Base-by-base conservation (phyloP, 2,113 vertebrate species). In the Glaucidium brasilianum region DNA sequence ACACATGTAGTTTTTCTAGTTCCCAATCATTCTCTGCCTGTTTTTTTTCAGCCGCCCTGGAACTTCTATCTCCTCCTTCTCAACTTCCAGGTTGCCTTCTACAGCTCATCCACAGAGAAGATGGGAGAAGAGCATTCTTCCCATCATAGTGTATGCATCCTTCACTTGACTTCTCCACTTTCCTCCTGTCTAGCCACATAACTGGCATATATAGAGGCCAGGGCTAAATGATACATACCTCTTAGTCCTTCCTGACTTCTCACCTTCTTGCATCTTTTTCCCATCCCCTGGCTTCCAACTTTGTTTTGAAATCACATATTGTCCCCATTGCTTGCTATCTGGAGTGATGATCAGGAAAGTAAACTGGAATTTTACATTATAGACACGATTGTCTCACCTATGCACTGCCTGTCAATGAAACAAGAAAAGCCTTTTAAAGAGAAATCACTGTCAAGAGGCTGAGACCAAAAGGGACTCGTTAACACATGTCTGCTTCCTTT, bases 21-120 rank as follows among this genome's bases (percentile, higher is more conserved):
- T 80, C 29, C 11, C 8, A 37, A 0, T 12, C 1, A 1, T 67
- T 73, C 25, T 92, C 30, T 49, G 13, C 34, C n/a, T 3, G 0
- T 72, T 89, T 77, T 17, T 17, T 68, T 93, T 91, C 45, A 41
- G 12, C 41, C 0, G 0, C 5, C 21, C 34, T 56, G 16, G 49
- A 79, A 50, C 73, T 32, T 50, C 21, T 7, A 16, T 60, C 15
- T 85, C 23, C 8, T 59, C 27, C 29, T 79, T 88, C 64, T 29
- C 63, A 85, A 1, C 13, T 71, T 71, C 35, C 35, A 53, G 19
- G 15, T 11, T 87, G 29, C 34, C 25, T 76, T 72, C 66, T 79
- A 67, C 7, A 73, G 39, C 26, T 45, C 12, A 53, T 14, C 8
- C 23, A 14, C 26, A 69, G 69, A 62, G 34, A 69, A 53, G 17